Evolutionary conservation across 2,113 vertebrate genomes (phyloP).

Genomic region (Pseudois nayaur): DNA sequence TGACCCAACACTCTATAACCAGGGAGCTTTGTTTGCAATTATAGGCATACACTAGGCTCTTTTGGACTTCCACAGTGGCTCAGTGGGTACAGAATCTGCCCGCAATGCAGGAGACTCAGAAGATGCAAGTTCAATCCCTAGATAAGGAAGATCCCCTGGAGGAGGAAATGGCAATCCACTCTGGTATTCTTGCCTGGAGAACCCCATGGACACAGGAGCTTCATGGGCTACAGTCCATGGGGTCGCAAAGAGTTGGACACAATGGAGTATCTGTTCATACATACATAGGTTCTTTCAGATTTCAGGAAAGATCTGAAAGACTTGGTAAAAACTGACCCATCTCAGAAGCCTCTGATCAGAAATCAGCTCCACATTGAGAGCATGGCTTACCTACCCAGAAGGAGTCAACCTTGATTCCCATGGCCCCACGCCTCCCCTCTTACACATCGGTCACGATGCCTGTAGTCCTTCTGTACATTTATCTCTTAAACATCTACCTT

Average conservation of each 20-base stretch:
- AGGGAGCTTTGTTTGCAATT: background rate
- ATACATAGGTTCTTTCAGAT: background rate
- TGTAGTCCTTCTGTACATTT: background rate
- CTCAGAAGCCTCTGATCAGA: background rate
- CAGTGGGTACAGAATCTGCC: background rate
- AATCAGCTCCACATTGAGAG: background rate
- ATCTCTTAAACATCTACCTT: background rate
- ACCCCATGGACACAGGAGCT: background rate
- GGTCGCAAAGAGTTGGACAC: background rate
- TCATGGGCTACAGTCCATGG: background rate
- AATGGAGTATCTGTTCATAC: background rate
- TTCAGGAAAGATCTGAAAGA: background rate
- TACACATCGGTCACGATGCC: background rate
- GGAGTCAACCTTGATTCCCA: background rate
- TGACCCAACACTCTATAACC: background rate
- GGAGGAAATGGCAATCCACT: background rate
- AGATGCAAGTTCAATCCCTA: background rate
- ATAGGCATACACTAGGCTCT: background rate
- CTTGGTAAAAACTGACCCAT: background rate
- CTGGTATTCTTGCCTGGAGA: background rate
- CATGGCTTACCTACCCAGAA: background rate
- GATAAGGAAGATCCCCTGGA: background rate
- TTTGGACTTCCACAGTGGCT: accelerated
- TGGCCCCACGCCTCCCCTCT: background rate
- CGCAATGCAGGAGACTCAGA: background rate